These are phyloP conservation scores for Gambelia wislizenii DNA, from an alignment of 2,797 vertebrate species.

Conservation along the genomic window DNA sequence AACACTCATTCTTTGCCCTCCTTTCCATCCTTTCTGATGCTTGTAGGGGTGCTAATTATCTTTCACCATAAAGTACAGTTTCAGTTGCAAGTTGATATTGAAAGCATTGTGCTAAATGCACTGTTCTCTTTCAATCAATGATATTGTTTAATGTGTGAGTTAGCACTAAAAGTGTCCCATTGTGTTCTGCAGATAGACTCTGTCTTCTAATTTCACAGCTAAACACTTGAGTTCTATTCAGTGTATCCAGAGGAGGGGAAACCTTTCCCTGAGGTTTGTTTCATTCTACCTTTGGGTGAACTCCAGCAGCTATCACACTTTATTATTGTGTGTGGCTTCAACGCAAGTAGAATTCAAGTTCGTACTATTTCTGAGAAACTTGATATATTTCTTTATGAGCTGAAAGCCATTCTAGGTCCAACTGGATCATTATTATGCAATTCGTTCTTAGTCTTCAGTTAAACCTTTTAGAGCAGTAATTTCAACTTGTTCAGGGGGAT, in stretches of 20 bases:
- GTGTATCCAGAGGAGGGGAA: neutral
- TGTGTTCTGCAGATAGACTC: constrained; percentile 5
- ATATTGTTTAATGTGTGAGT: constrained; percentile 5
- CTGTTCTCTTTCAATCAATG: constrained; percentile 13
- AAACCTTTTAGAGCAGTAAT: neutral
- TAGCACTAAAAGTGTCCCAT: constrained; percentile 6
- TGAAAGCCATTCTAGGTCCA: neutral
- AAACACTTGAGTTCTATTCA: neutral
- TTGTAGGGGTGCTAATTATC: neutral
- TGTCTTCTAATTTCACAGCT: neutral
- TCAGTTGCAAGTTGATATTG: neutral
- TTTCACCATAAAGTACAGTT: neutral
- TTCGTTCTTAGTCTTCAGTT: neutral
- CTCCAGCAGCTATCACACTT: neutral
- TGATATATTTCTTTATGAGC: neutral
- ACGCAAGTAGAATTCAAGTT: neutral
- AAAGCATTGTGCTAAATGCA: neutral
- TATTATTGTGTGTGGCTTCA: constrained; percentile 1
- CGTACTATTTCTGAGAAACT: constrained; percentile 11
- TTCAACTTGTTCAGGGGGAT: neutral
- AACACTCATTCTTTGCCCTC: neutral
- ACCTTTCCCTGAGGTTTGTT: neutral
- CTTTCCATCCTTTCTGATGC: constrained; percentile 12
- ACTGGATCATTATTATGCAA: neutral
- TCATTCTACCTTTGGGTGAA: neutral